These are phyloP conservation scores for Paradoxurus hermaphroditus DNA, from an alignment of 2,113 vertebrate genomes.

Conservation along the genomic window DNA sequence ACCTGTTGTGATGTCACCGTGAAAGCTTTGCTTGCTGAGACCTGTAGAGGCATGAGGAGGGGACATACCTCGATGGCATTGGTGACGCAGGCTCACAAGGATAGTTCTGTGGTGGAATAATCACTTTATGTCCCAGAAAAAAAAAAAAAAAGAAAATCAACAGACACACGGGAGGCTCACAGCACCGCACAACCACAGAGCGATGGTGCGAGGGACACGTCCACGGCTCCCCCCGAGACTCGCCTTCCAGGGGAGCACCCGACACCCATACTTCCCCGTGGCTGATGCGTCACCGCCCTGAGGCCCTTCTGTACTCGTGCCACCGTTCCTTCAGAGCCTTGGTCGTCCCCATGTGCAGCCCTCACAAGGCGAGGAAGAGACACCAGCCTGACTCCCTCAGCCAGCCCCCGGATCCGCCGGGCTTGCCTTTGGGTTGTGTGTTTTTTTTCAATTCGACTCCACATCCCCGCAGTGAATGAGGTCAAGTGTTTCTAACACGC, in stretches of 20 bases:
- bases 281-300: accelerated
- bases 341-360: background rate
- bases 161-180: accelerated
- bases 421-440: accelerated
- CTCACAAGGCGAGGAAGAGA: background rate
- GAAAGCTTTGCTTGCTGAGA: background rate
- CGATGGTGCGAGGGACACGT: accelerated
- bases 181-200: accelerated
- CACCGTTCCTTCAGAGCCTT: background rate
- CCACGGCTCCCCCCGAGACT: background rate
- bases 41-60: background rate
- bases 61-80: too few relatives aligned
- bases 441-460: background rate
- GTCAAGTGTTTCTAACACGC: background rate
- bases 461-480: accelerated
- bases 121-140: background rate
- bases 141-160: too few relatives aligned
- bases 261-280: accelerated
- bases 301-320: accelerated
- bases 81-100: background rate
- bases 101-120: accelerated
- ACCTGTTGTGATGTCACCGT: accelerated
- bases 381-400: background rate
- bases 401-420: accelerated
- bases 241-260: accelerated